Conservation (phyloP, 2,888 invertebrate genomes). For the Laspeyria flexula region DNA sequence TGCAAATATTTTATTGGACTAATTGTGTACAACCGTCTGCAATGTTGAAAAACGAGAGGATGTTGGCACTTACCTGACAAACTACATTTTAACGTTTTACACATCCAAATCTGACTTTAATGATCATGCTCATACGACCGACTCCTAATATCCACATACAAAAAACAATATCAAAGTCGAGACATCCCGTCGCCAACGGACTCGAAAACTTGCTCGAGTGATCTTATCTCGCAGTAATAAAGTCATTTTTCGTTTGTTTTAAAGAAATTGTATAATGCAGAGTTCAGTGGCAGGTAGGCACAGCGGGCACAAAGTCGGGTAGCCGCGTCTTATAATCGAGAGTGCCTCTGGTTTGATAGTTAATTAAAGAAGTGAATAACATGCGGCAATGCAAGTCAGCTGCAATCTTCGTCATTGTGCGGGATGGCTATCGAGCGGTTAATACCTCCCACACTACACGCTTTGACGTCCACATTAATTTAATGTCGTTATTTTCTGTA, state of each 20-base stretch:
- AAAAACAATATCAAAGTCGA: slow-evolving; percentile 75
- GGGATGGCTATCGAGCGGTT: slow-evolving; percentile 53
- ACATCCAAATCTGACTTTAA: slow-evolving; percentile 61
- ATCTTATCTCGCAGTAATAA: slow-evolving; percentile 53
- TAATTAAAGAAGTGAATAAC: slow-evolving; percentile 85
- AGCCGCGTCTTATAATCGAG: slow-evolving; percentile 81
- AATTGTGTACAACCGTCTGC: slow-evolving; percentile 37
- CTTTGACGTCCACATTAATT: slow-evolving; percentile 15
- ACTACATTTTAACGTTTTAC: slow-evolving; percentile 55
- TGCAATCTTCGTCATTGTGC: slow-evolving; percentile 70
- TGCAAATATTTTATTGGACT: slow-evolving; percentile 37
- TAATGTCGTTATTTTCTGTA: slow-evolving; percentile 23
- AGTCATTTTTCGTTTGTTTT: slow-evolving; percentile 52
- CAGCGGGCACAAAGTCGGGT: slow-evolving; percentile 76
- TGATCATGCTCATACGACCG: slow-evolving; percentile 60
- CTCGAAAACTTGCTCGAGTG: slow-evolving; percentile 19
- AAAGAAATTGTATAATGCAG: slow-evolving; percentile 43
- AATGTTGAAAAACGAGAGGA: slow-evolving; percentile 42
- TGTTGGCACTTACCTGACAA: slow-evolving; percentile 50
- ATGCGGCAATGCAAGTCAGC: slow-evolving; percentile 78
- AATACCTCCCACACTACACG: slow-evolving; percentile 28
- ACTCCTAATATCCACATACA: slow-evolving; percentile 63
- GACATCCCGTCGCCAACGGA: slow-evolving; percentile 76
- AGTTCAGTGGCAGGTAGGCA: slow-evolving; percentile 62
- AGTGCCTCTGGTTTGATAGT: slow-evolving; percentile 81